Evolutionary conservation across 2,797 vertebrate genomes (phyloP).

Genomic region (Silurus lanzhouensis): DNA sequence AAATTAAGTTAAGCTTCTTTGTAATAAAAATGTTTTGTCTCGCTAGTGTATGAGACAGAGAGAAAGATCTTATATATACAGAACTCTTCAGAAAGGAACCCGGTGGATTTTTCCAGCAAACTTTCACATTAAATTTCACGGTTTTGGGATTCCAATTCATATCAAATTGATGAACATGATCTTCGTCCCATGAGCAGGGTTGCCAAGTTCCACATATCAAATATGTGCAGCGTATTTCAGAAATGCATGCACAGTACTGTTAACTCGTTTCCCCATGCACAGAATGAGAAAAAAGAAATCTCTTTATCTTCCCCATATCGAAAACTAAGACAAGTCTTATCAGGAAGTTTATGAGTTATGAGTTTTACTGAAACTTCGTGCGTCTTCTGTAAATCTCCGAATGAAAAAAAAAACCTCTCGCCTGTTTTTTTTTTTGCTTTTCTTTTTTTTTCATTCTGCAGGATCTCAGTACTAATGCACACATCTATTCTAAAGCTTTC

Average conservation of each 20-base stretch:
- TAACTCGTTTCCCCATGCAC: not conserved
- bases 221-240: not conserved
- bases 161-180: not conserved
- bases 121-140: not conserved
- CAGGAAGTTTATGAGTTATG: not conserved
- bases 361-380: not conserved
- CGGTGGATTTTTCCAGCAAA: not conserved
- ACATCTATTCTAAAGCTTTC: not conserved
- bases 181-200: not conserved
- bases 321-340: not conserved
- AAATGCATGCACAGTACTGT: not conserved
- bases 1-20: not conserved
- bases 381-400: not conserved
- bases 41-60: too few species aligned
- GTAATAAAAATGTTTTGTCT: not conserved
- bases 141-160: not conserved
- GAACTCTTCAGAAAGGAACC: not conserved
- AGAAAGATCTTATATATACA: not conserved
- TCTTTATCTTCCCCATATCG: not conserved
- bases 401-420: not conserved
- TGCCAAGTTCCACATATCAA: not conserved
- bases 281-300: not conserved
- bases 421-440: too few species aligned
- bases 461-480: not conserved
- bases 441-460: not conserved